Base-by-base conservation (phyloP, 2,113 vertebrate genomes). In the Irena cyanogastra region DNA sequence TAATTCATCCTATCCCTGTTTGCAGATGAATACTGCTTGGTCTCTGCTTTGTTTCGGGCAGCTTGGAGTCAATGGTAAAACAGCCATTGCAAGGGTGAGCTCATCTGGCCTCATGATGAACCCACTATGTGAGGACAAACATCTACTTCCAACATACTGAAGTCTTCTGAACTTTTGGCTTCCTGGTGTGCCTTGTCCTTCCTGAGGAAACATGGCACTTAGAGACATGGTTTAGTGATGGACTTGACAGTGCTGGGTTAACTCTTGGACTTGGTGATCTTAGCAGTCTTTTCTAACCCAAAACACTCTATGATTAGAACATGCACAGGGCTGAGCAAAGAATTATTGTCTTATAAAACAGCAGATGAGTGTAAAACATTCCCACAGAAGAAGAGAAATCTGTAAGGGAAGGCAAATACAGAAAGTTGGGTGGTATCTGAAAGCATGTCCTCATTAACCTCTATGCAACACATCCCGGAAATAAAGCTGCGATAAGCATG, bases 1-100 rank as follows among this genome's bases (percentile, higher is more conserved):
- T 89, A 93, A 91, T 50, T 94, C 82, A 94, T 69, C 18, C 24
- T 47, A 50, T 23, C 65, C 26, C 57, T 68, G 47, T 31, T 86
- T 56, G 52, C 56, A 59, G 56, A 72, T 78, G 56, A 92, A 71
- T 84, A 35, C 61, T 45, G 11, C 79, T 64, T 57, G 31, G 14
- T 72, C 39, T 60, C 71, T 35, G 59, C 47, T 70, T 64, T 54
- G 20, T 57, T 77, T 83, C 1, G 22, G 47, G 18, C 54, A 59
- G 52, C 22, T 1, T 1, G 1, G n/a, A 88, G 33, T 59, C 5
- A 2, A 50, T 9, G 24, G 28, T 53, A 66, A 59, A 88, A 37
- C 23, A 77, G 21, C 47, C 70, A 86, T 59, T 2, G 4, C 50
- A 77, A 59, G 49, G 53, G 20, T 0, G 0, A 90, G 37, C 17